Evolutionary conservation across 2,888 invertebrate genomes (phyloP).

Genomic region (Cheilosia vulpina): DNA sequence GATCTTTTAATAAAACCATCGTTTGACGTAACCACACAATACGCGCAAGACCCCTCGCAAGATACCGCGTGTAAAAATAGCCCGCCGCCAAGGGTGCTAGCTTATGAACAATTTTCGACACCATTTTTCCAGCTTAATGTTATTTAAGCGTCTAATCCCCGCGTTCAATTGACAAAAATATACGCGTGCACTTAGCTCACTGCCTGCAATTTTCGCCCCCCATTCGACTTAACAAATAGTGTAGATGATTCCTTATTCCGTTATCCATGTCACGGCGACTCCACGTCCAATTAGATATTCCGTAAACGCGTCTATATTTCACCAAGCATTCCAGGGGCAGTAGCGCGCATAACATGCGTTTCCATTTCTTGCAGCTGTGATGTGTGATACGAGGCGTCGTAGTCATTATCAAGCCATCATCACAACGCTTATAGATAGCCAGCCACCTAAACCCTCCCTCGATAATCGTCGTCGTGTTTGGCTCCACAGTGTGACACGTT

Average conservation of each 20-base stretch:
- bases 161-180: slow-evolving; percentile 30
- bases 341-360: slow-evolving; percentile 1
- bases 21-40: no score
- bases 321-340: slow-evolving; percentile 1
- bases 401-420: slow-evolving; percentile 35
- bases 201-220: no score
- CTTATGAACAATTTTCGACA: slow-evolving; percentile 37
- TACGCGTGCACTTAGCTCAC: slow-evolving; percentile 36
- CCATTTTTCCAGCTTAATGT: slow-evolving; percentile 70
- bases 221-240: no score
- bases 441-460: slow-evolving; percentile 2
- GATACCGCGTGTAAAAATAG: slow-evolving; percentile 41
- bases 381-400: slow-evolving; percentile 43
- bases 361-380: slow-evolving; percentile 47
- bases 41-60: slow-evolving; percentile 5
- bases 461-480: not conserved
- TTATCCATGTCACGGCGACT: not conserved
- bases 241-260: no score
- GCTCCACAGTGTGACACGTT: slow-evolving; percentile 53
- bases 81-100: slow-evolving; percentile 4
- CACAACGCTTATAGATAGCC: slow-evolving; percentile 3
- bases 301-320: slow-evolving; percentile 37
- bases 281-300: slow-evolving; percentile 66
- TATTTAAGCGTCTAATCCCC: slow-evolving; percentile 59
- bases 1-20: no score